Evolutionary conservation across 2,113 vertebrate species (phyloP).

Genomic region (Aix galericulata): DNA sequence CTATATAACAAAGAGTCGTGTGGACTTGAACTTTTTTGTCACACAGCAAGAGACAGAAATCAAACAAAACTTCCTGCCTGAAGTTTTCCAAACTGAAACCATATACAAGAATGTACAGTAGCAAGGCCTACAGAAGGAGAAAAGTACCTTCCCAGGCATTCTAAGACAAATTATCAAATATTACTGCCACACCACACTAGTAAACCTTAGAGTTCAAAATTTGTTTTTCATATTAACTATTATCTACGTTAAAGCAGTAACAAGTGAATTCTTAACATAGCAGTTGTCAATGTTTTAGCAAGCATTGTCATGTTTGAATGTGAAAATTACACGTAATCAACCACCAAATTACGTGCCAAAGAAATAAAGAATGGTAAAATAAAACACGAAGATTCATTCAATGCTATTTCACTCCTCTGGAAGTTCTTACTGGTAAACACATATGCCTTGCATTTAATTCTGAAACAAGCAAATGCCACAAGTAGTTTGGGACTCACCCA

Average conservation of each 20-base stretch:
- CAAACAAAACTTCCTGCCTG: background rate
- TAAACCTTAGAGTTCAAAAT: background rate
- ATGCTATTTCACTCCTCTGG: background rate
- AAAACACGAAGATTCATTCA: background rate
- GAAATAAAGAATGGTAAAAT: background rate
- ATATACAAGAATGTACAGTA: background rate
- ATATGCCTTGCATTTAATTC: background rate
- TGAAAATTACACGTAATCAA: background rate
- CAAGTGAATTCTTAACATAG: background rate
- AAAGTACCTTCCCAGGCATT: background rate
- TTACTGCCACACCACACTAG: background rate
- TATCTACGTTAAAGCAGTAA: background rate
- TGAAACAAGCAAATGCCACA: background rate
- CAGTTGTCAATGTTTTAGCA: background rate
- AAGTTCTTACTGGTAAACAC: background rate
- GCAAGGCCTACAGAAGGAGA: background rate
- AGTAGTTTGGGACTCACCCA: slow-evolving; percentile 80
- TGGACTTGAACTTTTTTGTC: background rate
- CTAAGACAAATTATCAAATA: background rate
- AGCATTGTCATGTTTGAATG: background rate
- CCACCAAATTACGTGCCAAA: background rate
- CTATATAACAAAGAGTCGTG: background rate
- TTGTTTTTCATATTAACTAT: background rate
- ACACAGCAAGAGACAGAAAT: background rate
- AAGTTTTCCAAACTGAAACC: background rate